Evolutionary conservation across 2,888 invertebrate genomes (phyloP), one percentile per base, ranked within the genome.

Genomic region (Ariolimax columbianus): DNA sequence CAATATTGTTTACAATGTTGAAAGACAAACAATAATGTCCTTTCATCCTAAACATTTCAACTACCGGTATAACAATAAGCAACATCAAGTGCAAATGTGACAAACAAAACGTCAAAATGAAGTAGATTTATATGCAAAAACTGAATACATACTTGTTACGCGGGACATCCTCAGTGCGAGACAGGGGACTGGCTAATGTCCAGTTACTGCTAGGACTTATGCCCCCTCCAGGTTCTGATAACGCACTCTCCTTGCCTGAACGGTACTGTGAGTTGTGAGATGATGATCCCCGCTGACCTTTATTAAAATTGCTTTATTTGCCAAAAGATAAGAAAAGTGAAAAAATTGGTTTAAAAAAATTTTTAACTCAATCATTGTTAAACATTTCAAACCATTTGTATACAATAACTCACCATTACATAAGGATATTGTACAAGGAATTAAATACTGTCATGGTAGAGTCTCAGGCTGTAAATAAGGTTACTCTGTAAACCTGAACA

Each of bases 171-270:
- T 90, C 91, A 30, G 89, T 89, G 38, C 92, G 87, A 66, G 92
- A 91, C 84, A 93, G 86, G 7, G 92, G 92, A 88, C 93, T 93
- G 66, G 91, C 88, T 59, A 90, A 91, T 77, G 89, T 90, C 93
- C 93, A 93, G 79, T 90, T 92, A 36, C 88, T 92, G 33, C 89
- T 87, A 33, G 92, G 90, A 86, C 89, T 92, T 73, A 90, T 88
- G 38, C 86, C 84, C 38, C 86, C 77, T 0, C 77, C 77, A 66
- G 86, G 86, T 70, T 89, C 89, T 51, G 88, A 82, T 40, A 86
- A 82, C 1, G 81, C 86, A 47, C 82, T 87, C 63, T 87, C 85
- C 19, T 89, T 87, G 17, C 81, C 86, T 36, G 85, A 73, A 14
- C 87, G 78, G 66, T 80, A 82, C 11, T 30, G 14, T 30, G 78